Conservation (phyloP, 2,797 vertebrate species). For the Prunella strophiata region DNA sequence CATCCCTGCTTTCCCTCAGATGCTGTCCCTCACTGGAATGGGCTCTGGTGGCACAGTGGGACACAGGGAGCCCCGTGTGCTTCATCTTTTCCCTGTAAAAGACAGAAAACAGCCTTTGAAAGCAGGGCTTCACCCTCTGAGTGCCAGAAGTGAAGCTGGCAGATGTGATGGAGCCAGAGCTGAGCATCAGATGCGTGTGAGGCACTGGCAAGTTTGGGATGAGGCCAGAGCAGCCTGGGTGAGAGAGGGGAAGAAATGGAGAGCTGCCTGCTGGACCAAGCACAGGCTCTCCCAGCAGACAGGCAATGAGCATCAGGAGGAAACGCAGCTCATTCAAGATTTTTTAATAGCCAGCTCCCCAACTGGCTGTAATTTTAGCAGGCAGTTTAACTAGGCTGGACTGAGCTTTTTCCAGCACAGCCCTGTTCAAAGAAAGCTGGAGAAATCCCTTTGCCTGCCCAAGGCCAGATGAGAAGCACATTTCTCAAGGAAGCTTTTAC, state of each 20-base stretch:
- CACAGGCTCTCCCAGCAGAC: not conserved
- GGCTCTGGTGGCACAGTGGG: not conserved
- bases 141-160: not conserved
- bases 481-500: not conserved
- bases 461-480: not conserved
- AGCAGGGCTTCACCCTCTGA: not conserved
- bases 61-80: not conserved
- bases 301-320: not conserved
- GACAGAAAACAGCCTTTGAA: not conserved
- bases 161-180: not conserved
- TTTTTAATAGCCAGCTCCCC: slow-evolving; percentile 28
- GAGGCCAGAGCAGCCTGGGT: not conserved
- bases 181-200: not conserved
- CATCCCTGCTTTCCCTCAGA: not conserved
- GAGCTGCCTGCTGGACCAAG: not conserved
- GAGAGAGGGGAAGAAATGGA: not conserved
- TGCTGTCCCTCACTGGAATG: not conserved
- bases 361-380: slow-evolving; percentile 49
- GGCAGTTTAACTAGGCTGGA: slow-evolving; percentile 16
- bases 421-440: not conserved
- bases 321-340: not conserved
- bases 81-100: not conserved
- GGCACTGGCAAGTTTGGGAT: not conserved
- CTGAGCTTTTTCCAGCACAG: not conserved
- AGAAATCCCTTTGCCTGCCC: not conserved